Base-by-base conservation (phyloP, 2,888 invertebrate species). In the Coelinius sp. region DNA sequence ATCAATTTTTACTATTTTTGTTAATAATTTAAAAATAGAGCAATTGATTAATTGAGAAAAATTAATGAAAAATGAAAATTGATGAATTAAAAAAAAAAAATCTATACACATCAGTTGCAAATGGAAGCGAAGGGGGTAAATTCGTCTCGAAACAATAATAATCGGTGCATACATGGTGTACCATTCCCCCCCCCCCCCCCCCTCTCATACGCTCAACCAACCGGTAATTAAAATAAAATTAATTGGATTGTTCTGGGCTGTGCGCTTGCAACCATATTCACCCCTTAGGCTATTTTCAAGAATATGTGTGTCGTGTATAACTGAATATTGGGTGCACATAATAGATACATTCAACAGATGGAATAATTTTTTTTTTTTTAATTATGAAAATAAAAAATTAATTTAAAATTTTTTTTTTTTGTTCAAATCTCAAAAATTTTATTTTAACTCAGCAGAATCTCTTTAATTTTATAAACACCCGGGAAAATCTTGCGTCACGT, bases 381-480 rank as follows among this genome's bases (percentile, higher is more conserved):
- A 20, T 17, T 7, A 17, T 8, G 17, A 17, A 49, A 49, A 49
- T 49, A 6, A 49, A 49, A 49, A 35, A 35, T 35, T 35, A 35
- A 10, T 35, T 35, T 8, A 35, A 8, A 35, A 35, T 35, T 35
- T 10, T 35, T 35, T 5, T 35, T 20, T 49, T 49, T 22, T 22
- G 8, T 49, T 35, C 5, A n/a, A 35, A 10, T 14, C 20, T 2
- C 10, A n/a, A 6, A 14, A 49, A 10, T 41, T 12, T 41, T 41
- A 41, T 41, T 25, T 1, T 10, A 14, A 14, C 14, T 10, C 14
- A n/a, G 4, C 25, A 53, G 27, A 81, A 82, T 82, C 82, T 80
- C 79, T 77, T 82, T 87, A 87, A 88, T 87, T 87, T 87, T 87
- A 86, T 88, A 88, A 88, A 87, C 84, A 86, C 86, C 87, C 84